Evolutionary conservation across 1,140 invertebrate species (phyloP), one percentile per base, ranked within the genome.

Genomic region (Drosophila teissieri): DNA sequence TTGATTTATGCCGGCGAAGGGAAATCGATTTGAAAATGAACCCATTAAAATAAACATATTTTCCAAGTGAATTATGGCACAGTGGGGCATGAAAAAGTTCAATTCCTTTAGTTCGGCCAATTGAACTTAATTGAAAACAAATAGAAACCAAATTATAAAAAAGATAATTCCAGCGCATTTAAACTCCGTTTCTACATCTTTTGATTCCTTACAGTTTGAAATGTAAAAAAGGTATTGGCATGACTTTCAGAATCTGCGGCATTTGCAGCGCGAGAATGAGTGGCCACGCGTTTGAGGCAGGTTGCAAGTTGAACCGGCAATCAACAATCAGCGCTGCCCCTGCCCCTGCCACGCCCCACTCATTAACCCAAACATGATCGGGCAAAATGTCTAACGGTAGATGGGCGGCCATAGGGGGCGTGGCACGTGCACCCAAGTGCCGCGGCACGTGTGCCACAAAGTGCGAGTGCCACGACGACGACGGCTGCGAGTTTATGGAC

Each of bases 291-390:
- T 44, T 37, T 10, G 60, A 83, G 80, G 70, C 80, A 34, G 17
- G 76, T 63, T 65, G 62, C 78, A 82, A 82, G 69, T 62, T 73
- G 76, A 80, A 82, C 80, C 75, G 58, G 83, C 83, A 88, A 86
- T 88, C 83, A 88, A 83, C 80, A 88, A 86, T 88, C 83, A 88
- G 73, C 80, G 83, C 65, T 64, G 48, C 65, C 46, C 54, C 68
- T 67, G 73, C 80, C 46, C 57, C 68, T 67, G 73, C 80, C 84
- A 84, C 84, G 84, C 84, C 84, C 80, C 80, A 84, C 78, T 90
- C 86, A 89, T 89, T 89, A 89, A 74, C 84, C 83, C 84, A 63
- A 84, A 90, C 80, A 90, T 89, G 85, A 89, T 75, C 76, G 76
- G 65, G 80, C 80, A 81, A 62, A 89, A 63, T 72, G 67, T 57